Base-by-base conservation (phyloP, 2,797 vertebrate genomes). In the Rhinatrema bivittatum region DNA sequence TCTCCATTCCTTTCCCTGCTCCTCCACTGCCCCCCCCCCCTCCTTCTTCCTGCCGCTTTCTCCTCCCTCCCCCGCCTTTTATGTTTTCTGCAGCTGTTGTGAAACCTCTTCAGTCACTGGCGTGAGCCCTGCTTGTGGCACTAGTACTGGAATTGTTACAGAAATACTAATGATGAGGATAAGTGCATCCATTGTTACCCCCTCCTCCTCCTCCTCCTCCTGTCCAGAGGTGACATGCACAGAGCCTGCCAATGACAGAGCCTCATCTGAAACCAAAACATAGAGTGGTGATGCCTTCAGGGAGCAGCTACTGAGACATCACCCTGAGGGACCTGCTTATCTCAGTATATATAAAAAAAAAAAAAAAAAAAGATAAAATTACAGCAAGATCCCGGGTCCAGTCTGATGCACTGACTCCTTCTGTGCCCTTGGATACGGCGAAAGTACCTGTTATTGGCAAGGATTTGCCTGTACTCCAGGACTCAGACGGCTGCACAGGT, bases 401-500 rank as follows among this genome's bases (percentile, higher is more conserved):
- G n/a, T n/a, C n/a, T n/a, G n/a, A 15, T 29, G 23, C 32, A 7
- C n/a, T 32, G 28, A 37, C 20, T 29, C 16, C 21, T 39, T n/a
- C n/a, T n/a, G n/a, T n/a, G n/a, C n/a, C n/a, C n/a, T n/a, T n/a
- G n/a, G n/a, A n/a, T n/a, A 20, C n/a, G n/a, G n/a, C n/a, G n/a
- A n/a, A n/a, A n/a, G n/a, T 8, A 29, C 35, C 36, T 39, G 29
- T 23, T 25, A 32, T 34, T 10, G 31, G 34, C 25, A 18, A 30
- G 29, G 29, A 50, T 38, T 23, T 26, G 12, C 16, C 32, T 23
- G 39, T 42, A 27, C 9, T 12, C 24, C 25, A n/a, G 39, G 34
- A 38, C 25, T 33, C 25, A 42, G 22, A n/a, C n/a, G n/a, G n/a
- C n/a, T n/a, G n/a, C n/a, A n/a, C n/a, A 50, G 47, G 47, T 50